These are phyloP conservation scores for Yponomeuta plumbellus DNA, from an alignment of 2,888 invertebrate species.

Conservation along the genomic window DNA sequence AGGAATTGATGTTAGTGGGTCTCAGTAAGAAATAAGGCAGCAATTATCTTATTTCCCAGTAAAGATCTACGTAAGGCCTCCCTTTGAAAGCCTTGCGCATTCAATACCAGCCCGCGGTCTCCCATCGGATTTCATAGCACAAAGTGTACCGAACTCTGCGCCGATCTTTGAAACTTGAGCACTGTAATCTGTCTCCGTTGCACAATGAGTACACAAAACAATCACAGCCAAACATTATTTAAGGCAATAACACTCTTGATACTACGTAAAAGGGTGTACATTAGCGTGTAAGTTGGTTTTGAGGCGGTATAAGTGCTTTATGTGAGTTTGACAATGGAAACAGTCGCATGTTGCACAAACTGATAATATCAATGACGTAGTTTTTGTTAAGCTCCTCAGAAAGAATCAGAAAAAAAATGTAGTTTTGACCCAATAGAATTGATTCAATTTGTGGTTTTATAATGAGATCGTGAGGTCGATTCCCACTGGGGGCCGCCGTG, in stretches of 20 bases:
- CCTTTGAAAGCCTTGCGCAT: not conserved
- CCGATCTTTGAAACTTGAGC: slow-evolving; percentile 14
- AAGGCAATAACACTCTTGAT: not conserved
- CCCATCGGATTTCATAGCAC: slow-evolving; percentile 1
- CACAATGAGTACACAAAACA: not conserved
- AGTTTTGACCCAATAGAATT: not conserved
- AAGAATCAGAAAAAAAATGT: not conserved
- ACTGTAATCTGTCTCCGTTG: slow-evolving; percentile 9
- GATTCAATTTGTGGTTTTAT: not conserved
- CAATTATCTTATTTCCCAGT: not conserved
- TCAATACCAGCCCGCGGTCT: not conserved
- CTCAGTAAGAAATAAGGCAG: not conserved
- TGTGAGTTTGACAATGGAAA: slow-evolving; percentile 6
- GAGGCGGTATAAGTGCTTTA: not conserved
- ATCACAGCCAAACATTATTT: not conserved
- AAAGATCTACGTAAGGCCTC: not conserved
- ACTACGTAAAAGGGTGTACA: not conserved
- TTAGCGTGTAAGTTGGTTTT: not conserved
- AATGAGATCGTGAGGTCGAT: no score
- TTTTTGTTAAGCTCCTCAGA: not conserved
- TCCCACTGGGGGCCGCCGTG: no score
- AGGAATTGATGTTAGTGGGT: not conserved
- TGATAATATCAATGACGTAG: not conserved
- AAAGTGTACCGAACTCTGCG: not conserved
- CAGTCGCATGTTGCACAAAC: slow-evolving; percentile 4